These are phyloP conservation scores for Microtus pennsylvanicus DNA, from an alignment of 2,113 vertebrate genomes.

Conservation along the genomic window DNA sequence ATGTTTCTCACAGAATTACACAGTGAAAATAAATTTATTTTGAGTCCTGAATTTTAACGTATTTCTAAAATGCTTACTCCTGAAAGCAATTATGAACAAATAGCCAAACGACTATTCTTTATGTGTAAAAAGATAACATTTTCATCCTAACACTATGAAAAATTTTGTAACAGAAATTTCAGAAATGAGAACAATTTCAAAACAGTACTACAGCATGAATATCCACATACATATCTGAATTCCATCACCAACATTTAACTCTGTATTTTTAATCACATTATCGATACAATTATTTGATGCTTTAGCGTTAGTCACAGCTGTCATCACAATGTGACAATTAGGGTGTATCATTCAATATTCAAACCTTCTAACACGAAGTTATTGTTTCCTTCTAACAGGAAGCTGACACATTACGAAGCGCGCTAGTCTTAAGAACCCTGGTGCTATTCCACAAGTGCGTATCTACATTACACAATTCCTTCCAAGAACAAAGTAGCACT, in stretches of 20 bases:
- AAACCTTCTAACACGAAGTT: neutral
- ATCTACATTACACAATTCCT: neutral
- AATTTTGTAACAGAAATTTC: neutral
- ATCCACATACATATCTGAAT: neutral
- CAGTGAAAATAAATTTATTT: neutral
- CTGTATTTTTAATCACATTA: neutral
- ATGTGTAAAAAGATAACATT: neutral
- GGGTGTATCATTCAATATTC: neutral
- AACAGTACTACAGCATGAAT: neutral
- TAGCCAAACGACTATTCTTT: neutral
- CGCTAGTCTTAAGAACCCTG: neutral
- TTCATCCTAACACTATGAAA: neutral
- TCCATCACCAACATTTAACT: neutral
- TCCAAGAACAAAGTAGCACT: neutral
- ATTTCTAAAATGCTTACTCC: slow-evolving; percentile 40
- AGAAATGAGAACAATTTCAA: neutral
- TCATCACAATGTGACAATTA: neutral
- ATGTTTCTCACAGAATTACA: slow-evolving; percentile 26
- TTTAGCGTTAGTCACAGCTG: neutral
- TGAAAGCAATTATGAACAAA: neutral
- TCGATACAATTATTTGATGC: neutral
- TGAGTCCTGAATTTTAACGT: slow-evolving; percentile 26
- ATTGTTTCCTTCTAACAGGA: neutral
- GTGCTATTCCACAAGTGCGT: neutral
- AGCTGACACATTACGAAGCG: neutral